Percentiles rank a stretch among this genome's conserved stretches.
Evolutionary conservation across 2,113 vertebrate genomes (phyloP).

Genomic region (Polypterus senegalus): DNA sequence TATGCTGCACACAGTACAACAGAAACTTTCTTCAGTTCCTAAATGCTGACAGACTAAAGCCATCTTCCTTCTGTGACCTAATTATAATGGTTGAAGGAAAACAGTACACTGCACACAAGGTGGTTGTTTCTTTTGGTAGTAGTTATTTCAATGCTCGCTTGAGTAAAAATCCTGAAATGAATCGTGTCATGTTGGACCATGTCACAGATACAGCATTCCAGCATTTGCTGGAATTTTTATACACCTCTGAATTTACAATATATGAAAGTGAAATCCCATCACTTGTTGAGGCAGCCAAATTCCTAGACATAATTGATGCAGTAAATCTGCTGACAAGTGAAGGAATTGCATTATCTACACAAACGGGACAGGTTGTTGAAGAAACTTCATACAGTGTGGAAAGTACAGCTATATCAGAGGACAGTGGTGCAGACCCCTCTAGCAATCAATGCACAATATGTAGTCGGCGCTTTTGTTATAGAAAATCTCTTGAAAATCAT

Average conservation of each 20-base stretch:
- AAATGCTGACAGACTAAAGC: slow-evolving; percentile 76
- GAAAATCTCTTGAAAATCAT: slow-evolving; percentile 62
- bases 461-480: slow-evolving; percentile 53
- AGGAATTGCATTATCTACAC: slow-evolving; percentile 25
- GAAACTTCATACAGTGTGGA: slow-evolving; percentile 9
- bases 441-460: slow-evolving; percentile 52
- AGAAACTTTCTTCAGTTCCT: slow-evolving; percentile 76
- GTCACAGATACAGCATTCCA: slow-evolving; percentile 78
- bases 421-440: slow-evolving; percentile 37
- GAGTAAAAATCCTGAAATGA: slow-evolving; percentile 67
- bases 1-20: slow-evolving; percentile 67
- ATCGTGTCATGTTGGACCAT: slow-evolving; percentile 74
- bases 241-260: slow-evolving; percentile 80
- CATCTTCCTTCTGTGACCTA: slow-evolving; percentile 74
- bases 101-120: slow-evolving; percentile 77
- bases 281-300: slow-evolving; percentile 76
- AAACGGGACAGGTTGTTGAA: slow-evolving; percentile 32
- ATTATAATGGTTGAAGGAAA: slow-evolving; percentile 77
- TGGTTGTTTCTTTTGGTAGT: slow-evolving; percentile 86
- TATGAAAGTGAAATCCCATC: slow-evolving; percentile 67
- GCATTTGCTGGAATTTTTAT: slow-evolving; percentile 80
- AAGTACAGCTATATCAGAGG: slow-evolving; percentile 35
- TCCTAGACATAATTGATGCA: slow-evolving; percentile 89
- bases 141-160: slow-evolving; percentile 90
- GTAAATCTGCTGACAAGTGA: slow-evolving; percentile 71